These are phyloP conservation scores for Acomys russatus DNA, from an alignment of 2,797 vertebrate genomes.

Conservation along the genomic window DNA sequence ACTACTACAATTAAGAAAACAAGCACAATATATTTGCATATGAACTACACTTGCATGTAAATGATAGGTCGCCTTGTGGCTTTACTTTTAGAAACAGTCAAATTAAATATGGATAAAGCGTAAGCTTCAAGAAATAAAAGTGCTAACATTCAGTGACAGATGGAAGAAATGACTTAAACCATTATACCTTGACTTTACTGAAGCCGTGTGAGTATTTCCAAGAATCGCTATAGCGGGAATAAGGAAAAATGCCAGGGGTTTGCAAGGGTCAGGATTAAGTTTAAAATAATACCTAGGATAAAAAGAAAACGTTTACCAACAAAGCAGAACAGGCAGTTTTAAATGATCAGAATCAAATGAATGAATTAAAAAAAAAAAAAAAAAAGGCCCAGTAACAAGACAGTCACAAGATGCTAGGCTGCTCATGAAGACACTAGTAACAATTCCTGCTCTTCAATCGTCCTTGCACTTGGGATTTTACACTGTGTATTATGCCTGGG, in stretches of 20 bases:
- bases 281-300: conserved; percentile 91
- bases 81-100: conserved; percentile 52
- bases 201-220: conserved; percentile 92
- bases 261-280: conserved; percentile 95
- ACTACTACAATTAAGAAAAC: conserved; percentile 58
- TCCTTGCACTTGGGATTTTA: background rate
- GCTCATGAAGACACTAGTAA: conserved; percentile 1
- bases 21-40: conserved; percentile 32
- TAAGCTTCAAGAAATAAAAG: conserved; percentile 10
- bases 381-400: background rate
- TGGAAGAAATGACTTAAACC: conserved; percentile 40
- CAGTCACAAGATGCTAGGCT: background rate
- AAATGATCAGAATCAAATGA: conserved; percentile 12
- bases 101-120: conserved; percentile 41
- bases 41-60: conserved; percentile 25
- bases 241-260: conserved; percentile 92
- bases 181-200: conserved; percentile 94
- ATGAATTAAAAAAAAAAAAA: background rate
- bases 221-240: conserved; percentile 91
- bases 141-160: conserved; percentile 4
- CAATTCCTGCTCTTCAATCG: background rate
- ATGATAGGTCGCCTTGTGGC: background rate
- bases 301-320: conserved; percentile 17
- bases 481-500: background rate
- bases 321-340: background rate